Conservation (phyloP, 2,888 invertebrate species). For the Aleiodes alternator region DNA sequence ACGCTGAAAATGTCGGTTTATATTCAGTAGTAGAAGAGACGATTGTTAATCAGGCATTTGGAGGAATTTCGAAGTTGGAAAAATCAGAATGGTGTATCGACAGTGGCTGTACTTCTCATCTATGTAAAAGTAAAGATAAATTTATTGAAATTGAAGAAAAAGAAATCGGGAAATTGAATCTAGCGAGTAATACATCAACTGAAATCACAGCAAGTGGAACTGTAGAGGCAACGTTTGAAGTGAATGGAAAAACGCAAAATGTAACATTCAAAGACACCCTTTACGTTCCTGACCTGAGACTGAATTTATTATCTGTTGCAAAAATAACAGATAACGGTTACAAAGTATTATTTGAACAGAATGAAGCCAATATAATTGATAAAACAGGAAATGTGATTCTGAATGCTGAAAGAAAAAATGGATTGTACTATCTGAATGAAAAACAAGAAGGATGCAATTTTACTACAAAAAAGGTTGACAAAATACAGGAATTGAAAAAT, state of each 20-base stretch:
- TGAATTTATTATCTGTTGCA: constrained; percentile 12
- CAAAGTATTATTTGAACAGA: background rate
- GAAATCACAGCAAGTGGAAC: constrained; percentile 39
- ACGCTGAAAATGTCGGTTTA: constrained; percentile 38
- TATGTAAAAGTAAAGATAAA: constrained; percentile 40
- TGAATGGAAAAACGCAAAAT: constrained; percentile 20
- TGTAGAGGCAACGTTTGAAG: constrained; percentile 27
- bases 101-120: constrained; percentile 51
- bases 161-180: constrained; percentile 45
- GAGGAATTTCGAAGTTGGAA: constrained; percentile 5
- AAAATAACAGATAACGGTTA: constrained; percentile 4
- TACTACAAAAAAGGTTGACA: background rate
- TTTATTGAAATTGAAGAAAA: constrained; percentile 43
- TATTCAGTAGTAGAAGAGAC: constrained; percentile 21
- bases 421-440: background rate
- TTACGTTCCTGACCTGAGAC: constrained; percentile 18
- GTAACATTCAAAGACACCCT: constrained; percentile 42
- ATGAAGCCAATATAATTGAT: background rate
- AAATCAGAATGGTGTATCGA: constrained; percentile 48
- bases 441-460: background rate
- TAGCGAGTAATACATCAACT: constrained; percentile 46
- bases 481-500: background rate
- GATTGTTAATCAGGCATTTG: constrained; percentile 16
- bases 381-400: background rate
- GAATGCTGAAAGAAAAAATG: constrained; percentile 3